Evolutionary conservation across 2,888 invertebrate genomes (phyloP), one percentile per base, ranked within the genome.

Genomic region (Clunio marinus): DNA sequence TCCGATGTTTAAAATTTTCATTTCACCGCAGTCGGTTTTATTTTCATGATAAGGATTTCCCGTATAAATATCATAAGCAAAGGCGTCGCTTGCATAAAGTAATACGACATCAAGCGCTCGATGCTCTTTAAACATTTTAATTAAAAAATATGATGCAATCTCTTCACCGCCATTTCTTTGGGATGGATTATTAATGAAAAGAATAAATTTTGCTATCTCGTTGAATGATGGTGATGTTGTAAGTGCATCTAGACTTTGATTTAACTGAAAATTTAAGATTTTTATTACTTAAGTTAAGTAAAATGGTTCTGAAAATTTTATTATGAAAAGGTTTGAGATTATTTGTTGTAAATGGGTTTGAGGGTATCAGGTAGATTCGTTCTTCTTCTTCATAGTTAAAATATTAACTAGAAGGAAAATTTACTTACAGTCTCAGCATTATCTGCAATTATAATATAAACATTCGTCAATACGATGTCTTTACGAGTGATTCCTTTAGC

Each of bases 221-320:
- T 78, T 78, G 77, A 78, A 79, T 0, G 76, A 75, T 4, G 74
- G 70, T 71, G 74, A 73, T n/a, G n/a, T n/a, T n/a, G n/a, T n/a
- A n/a, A n/a, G n/a, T n/a, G n/a, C n/a, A n/a, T n/a, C n/a, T n/a
- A n/a, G n/a, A n/a, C n/a, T n/a, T n/a, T n/a, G n/a, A n/a, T n/a
- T n/a, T n/a, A n/a, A n/a, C n/a, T n/a, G n/a, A n/a, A n/a, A n/a
- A n/a, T n/a, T n/a, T n/a, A n/a, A n/a, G n/a, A n/a, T n/a, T n/a
- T n/a, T n/a, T n/a, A n/a, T n/a, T n/a, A n/a, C n/a, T n/a, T n/a
- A n/a, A n/a, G n/a, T n/a, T n/a, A n/a, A n/a, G n/a, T n/a, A n/a
- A n/a, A n/a, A n/a, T n/a, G n/a, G n/a, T n/a, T n/a, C n/a, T n/a
- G n/a, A n/a, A n/a, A n/a, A n/a, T n/a, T n/a, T n/a, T n/a, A n/a